Conservation (phyloP, 2,797 vertebrate genomes). For the Sebastiscus tertius region DNA sequence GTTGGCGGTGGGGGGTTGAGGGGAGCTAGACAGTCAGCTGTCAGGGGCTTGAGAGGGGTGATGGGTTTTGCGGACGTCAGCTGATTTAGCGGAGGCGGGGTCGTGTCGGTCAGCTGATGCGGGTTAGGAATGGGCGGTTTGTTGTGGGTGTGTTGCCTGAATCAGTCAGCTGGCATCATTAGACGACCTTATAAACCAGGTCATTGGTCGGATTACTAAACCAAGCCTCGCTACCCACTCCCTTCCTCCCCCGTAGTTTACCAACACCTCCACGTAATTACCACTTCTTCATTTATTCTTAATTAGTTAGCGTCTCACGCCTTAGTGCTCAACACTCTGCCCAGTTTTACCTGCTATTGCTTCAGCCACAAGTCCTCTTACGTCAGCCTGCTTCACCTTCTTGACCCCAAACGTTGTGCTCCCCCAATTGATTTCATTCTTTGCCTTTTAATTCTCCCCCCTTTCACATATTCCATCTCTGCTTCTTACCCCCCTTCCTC, state of each 20-base stretch:
- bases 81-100: conserved; percentile 48
- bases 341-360: background rate
- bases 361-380: background rate
- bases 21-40: conserved; percentile 62
- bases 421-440: conserved; percentile 14
- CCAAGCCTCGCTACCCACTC: conserved; percentile 20
- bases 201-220: conserved; percentile 64
- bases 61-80: conserved; percentile 57
- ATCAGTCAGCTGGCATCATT: conserved; percentile 69
- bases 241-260: background rate
- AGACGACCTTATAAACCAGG: conserved; percentile 76
- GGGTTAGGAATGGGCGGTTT: conserved; percentile 25
- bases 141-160: conserved; percentile 24
- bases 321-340: background rate
- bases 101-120: conserved; percentile 62
- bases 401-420: background rate
- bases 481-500: background rate
- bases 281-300: conserved; percentile 9
- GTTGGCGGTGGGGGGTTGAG: conserved; percentile 6
- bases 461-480: background rate
- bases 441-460: conserved; percentile 8
- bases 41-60: conserved; percentile 34
- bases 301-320: background rate
- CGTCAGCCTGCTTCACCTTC: background rate
- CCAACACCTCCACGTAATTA: conserved; percentile 11